Evolutionary conservation across 2,888 invertebrate genomes (phyloP).

Genomic region (Oxytorus armatus): DNA sequence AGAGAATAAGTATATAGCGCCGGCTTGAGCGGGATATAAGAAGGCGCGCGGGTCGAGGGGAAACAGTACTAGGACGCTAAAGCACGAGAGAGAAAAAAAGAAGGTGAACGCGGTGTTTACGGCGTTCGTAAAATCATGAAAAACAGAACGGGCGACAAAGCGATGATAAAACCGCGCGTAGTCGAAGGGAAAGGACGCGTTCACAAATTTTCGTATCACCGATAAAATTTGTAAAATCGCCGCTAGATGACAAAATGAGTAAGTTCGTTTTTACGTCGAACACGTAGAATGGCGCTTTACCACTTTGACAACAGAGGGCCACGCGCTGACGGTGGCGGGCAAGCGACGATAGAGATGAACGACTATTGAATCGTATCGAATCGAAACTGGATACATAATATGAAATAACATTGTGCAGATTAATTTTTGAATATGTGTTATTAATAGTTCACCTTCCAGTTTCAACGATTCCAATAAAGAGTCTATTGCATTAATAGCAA

Average conservation of each 20-base stretch:
- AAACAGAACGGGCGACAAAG: background rate
- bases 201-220: background rate
- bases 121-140: slow-evolving; percentile 28
- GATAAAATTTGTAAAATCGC: background rate
- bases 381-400: too few species aligned
- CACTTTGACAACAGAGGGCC: too few species aligned
- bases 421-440: too few species aligned
- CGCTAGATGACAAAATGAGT: background rate
- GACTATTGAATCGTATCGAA: too few species aligned
- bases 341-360: too few species aligned
- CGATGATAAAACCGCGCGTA: background rate
- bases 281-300: too few species aligned
- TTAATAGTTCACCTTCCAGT: too few species aligned
- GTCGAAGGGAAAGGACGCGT: background rate
- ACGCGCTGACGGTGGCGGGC: too few species aligned
- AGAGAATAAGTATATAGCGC: too few species aligned
- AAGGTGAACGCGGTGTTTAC: background rate
- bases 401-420: too few species aligned
- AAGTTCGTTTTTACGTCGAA: background rate
- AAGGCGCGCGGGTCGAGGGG: background rate
- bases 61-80: slow-evolving; percentile 9
- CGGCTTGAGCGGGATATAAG: background rate
- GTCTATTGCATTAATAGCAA: too few species aligned
- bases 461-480: too few species aligned
- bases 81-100: slow-evolving; percentile 16